A percentile compares a stretch with the other conserved stretches of the same genome.
Conservation (phyloP, 2,888 invertebrate species). For the Craniophora ligustri region DNA sequence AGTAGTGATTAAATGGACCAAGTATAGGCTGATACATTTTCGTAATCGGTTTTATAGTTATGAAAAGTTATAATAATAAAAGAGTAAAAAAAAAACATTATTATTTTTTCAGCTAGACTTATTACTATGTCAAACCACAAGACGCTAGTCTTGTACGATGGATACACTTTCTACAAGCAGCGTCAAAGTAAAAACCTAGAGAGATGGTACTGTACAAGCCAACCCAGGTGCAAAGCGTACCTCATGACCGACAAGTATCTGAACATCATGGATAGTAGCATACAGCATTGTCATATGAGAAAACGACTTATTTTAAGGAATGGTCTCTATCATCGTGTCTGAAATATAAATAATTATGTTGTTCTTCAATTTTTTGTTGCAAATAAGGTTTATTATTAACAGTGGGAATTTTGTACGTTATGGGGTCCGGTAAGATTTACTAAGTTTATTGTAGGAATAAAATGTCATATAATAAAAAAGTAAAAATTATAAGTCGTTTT, state of each 20-base stretch:
- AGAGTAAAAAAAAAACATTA: no score
- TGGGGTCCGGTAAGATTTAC: no score
- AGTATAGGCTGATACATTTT: no score
- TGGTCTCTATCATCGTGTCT: conserved; percentile 35
- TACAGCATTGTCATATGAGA: conserved; percentile 30
- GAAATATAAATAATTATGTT: neutral
- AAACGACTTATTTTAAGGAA: conserved; percentile 11
- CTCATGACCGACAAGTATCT: conserved; percentile 14
- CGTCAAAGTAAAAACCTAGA: conserved; percentile 21
- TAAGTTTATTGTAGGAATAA: no score
- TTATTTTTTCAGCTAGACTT: conserved; percentile 26
- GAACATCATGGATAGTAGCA: conserved; percentile 10
- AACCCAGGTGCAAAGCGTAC: conserved; percentile 41
- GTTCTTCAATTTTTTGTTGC: neutral
- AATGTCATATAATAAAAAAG: no score
- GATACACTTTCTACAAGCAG: conserved; percentile 45
- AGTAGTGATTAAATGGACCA: no score
- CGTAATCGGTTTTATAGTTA: no score
- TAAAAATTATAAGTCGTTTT: no score
- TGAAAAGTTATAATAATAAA: no score
- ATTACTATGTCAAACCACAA: conserved; percentile 46
- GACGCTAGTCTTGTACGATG: conserved; percentile 26
- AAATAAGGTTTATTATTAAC: no score
- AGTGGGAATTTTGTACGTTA: no score
- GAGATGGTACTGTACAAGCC: conserved; percentile 46